Evolutionary conservation across 1,140 invertebrate species (phyloP).

Genomic region (Orchestia grillus): DNA sequence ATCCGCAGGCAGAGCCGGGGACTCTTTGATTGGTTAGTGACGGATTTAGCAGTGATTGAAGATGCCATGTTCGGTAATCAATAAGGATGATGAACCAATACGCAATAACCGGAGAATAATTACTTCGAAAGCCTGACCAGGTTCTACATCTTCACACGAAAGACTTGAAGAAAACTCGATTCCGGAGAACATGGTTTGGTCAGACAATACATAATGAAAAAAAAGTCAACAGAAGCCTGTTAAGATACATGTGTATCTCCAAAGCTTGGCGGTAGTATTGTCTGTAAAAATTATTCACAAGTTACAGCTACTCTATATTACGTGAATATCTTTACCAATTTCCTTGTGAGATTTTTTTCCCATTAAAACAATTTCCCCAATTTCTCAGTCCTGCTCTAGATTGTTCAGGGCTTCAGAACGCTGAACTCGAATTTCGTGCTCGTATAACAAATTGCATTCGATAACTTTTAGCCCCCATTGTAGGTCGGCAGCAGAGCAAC

Average conservation of each 20-base stretch:
- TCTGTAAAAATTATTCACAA: not conserved
- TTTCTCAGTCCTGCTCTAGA: no score
- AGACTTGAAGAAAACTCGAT: not conserved
- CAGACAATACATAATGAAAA: not conserved
- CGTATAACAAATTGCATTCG: not conserved
- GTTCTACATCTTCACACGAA: not conserved
- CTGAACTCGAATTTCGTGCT: no score
- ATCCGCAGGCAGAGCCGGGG: not conserved
- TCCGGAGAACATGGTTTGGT: not conserved
- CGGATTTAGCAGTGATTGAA: not conserved
- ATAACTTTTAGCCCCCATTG: not conserved
- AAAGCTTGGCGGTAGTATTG: no score
- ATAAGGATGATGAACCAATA: not conserved
- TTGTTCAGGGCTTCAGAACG: no score
- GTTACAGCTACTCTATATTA: not conserved
- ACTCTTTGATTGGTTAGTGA: not conserved
- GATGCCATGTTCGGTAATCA: not conserved
- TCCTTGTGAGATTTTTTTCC: not conserved
- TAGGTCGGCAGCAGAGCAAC: not conserved
- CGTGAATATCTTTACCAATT: not conserved
- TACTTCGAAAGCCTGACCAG: not conserved
- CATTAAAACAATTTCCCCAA: not conserved
- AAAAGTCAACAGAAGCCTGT: no score
- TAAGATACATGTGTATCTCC: no score
- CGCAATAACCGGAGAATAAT: not conserved